Evolutionary conservation across 1,140 invertebrate genomes (phyloP).

Genomic region (Formica exsecta): DNA sequence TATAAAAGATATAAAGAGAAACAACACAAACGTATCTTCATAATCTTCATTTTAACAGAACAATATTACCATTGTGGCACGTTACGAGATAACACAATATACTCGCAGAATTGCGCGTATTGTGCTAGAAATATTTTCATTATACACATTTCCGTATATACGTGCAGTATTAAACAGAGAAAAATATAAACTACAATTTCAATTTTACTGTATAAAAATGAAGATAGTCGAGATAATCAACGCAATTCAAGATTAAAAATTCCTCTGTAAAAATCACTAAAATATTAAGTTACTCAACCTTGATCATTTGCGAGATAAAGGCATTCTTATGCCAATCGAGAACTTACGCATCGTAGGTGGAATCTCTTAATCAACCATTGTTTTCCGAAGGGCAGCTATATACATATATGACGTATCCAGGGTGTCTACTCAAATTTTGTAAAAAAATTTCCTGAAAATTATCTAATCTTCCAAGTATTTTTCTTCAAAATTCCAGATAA

Average conservation of each 20-base stretch:
- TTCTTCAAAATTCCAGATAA: too few relatives aligned
- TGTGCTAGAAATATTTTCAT: neutral
- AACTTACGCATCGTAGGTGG: neutral
- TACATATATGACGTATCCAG: neutral
- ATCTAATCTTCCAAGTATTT: too few relatives aligned
- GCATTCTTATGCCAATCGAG: neutral
- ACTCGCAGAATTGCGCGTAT: neutral
- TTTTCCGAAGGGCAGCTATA: neutral
- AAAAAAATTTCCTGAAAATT: too few relatives aligned
- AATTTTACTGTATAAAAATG: neutral
- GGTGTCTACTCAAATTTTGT: too few relatives aligned
- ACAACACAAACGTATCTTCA: neutral
- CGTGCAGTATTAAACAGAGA: too few relatives aligned
- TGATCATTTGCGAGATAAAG: neutral
- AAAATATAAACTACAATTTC: neutral
- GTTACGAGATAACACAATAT: constrained; percentile 23
- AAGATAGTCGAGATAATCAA: neutral
- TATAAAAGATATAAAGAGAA: neutral
- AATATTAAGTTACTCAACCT: neutral
- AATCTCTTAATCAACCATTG: neutral
- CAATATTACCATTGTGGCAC: constrained; percentile 46
- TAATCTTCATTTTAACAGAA: constrained; percentile 21
- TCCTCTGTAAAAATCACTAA: neutral
- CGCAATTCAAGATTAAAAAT: neutral
- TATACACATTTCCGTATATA: neutral